Evolutionary conservation across 2,113 vertebrate species (phyloP).

Genomic region (Grus americana): DNA sequence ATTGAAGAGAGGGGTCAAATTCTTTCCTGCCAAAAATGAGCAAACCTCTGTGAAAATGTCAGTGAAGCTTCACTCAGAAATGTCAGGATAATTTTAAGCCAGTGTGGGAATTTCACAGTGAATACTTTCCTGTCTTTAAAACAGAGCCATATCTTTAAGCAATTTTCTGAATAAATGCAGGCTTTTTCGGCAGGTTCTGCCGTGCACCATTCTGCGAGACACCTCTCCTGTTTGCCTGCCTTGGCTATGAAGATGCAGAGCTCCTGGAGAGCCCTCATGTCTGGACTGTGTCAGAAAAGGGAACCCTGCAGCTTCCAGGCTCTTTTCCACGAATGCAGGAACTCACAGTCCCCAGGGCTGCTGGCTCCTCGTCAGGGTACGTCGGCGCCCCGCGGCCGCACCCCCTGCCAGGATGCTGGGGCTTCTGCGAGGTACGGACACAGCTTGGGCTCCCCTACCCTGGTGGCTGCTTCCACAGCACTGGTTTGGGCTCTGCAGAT

Average conservation of each 20-base stretch:
- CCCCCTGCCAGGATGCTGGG: neutral
- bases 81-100: conserved; percentile 12
- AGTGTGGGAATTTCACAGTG: neutral
- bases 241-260: neutral
- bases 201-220: rapidly evolving
- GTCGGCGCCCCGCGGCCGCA: rapidly evolving
- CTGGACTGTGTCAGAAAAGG: neutral
- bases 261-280: neutral
- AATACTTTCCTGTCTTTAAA: neutral
- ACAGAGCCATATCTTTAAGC: neutral
- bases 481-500: neutral
- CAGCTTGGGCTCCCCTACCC: neutral
- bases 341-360: neutral
- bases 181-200: neutral
- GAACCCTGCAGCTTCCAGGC: conserved; percentile 4
- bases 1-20: conserved; percentile 38
- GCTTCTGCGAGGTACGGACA: neutral
- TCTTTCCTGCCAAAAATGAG: conserved; percentile 29
- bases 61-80: conserved; percentile 42
- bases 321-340: neutral
- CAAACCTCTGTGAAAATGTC: conserved; percentile 47
- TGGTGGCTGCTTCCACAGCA: rapidly evolving
- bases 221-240: neutral
- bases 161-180: neutral
- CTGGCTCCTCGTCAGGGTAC: neutral